Evolutionary conservation across 2,113 vertebrate genomes (phyloP).

Genomic region (Lepus timidus): DNA sequence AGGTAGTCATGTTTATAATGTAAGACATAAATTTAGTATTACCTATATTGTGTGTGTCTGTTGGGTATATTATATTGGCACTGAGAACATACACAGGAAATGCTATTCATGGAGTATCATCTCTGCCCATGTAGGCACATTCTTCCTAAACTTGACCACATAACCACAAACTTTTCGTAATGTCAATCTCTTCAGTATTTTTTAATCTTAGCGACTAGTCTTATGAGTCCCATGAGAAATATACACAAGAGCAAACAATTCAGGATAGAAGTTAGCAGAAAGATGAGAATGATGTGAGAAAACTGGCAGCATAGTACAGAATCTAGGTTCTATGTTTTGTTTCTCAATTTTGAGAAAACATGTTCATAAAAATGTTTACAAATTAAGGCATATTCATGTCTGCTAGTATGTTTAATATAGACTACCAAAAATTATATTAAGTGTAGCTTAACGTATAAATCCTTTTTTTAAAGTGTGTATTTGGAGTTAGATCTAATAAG

Average conservation of each 20-base stretch:
- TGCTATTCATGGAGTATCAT: background rate
- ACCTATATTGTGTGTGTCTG: constrained; percentile 62
- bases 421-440: constrained; percentile 46
- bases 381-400: constrained; percentile 55
- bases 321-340: constrained; percentile 41
- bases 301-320: constrained; percentile 52
- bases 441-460: constrained; percentile 37
- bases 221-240: constrained; percentile 46
- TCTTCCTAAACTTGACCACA: constrained; percentile 58
- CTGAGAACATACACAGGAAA: constrained; percentile 29
- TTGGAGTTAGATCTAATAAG: constrained; percentile 50
- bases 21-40: constrained; percentile 77
- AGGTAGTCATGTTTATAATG: constrained; percentile 59
- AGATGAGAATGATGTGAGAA: constrained; percentile 46
- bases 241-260: constrained; percentile 47
- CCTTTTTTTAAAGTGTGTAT: constrained; percentile 35
- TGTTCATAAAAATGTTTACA: constrained; percentile 73
- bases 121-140: background rate
- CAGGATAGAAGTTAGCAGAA: constrained; percentile 21
- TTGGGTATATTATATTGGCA: constrained; percentile 52
- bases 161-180: constrained; percentile 10
- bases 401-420: constrained; percentile 50
- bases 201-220: constrained; percentile 45
- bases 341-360: constrained; percentile 60
- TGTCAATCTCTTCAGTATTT: constrained; percentile 68